A percentile compares a stretch with the other conserved stretches of the same genome.
These are phyloP conservation scores for Tortrix viridana DNA, from an alignment of 2,888 invertebrate species.

Conservation along the genomic window DNA sequence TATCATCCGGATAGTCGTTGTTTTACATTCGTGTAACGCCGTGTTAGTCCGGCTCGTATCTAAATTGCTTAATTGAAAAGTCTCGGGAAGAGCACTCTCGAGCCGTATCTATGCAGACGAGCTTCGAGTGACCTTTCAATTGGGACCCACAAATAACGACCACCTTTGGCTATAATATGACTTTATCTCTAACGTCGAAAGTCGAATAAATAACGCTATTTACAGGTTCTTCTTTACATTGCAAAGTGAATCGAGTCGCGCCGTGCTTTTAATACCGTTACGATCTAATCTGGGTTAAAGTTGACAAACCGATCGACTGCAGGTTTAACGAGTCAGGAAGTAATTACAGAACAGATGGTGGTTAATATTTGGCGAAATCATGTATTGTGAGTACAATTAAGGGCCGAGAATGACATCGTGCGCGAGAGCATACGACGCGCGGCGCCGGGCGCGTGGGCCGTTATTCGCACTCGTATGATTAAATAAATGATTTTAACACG, in stretches of 20 bases:
- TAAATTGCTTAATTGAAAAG: constrained; percentile 84
- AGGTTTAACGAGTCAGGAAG: constrained; percentile 43
- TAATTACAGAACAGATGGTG: constrained; percentile 44
- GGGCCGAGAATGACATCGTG: constrained; percentile 32
- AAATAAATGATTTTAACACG: constrained; percentile 49
- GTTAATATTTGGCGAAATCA: constrained; percentile 21
- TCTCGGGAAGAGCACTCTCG: constrained; percentile 64
- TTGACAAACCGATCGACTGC: constrained; percentile 44
- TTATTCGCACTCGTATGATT: constrained; percentile 51
- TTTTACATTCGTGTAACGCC: constrained; percentile 79
- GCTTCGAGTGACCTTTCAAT: constrained; percentile 66
- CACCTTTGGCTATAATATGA: constrained; percentile 57
- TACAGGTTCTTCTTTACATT: constrained; percentile 59
- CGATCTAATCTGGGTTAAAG: constrained; percentile 51
- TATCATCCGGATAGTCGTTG: constrained; percentile 79
- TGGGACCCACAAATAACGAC: constrained; percentile 59
- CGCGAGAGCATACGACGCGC: constrained; percentile 30
- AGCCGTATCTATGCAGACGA: constrained; percentile 58
- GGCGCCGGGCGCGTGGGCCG: constrained; percentile 43
- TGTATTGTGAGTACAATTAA: constrained; percentile 34
- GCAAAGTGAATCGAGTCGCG: constrained; percentile 54
- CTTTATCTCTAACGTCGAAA: constrained; percentile 64
- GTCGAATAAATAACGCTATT: constrained; percentile 61
- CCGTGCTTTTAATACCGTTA: constrained; percentile 47
- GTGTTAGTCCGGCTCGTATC: constrained; percentile 74